Percentiles rank a stretch among this genome's conserved stretches.
phyloP scores from a whole-genome alignment of 2,113 vertebrate genomes.

The Dipodomys stephensi region DNA sequence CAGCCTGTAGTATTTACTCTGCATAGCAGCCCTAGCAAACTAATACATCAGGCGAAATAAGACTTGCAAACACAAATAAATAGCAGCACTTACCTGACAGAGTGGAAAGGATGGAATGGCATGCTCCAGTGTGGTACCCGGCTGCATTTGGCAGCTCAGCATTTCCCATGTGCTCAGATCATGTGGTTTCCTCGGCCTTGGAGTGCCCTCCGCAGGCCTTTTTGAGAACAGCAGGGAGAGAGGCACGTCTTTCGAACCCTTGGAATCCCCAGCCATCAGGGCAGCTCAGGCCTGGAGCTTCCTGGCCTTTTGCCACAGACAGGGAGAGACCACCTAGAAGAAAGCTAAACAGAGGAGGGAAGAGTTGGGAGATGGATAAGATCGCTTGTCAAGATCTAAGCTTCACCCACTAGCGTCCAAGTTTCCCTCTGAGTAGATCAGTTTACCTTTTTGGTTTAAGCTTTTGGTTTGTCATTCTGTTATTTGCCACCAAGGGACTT shows the following conservation, averaged over 20 bases:
- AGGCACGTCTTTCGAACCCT: rapidly evolving
- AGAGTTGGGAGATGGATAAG: background rate
- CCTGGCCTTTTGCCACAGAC: background rate
- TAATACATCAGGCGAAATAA: background rate
- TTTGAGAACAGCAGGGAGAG: background rate
- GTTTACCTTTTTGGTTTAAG: background rate
- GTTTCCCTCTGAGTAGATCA: background rate
- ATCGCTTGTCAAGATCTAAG: background rate
- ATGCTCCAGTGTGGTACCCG: background rate
- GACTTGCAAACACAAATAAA: background rate
- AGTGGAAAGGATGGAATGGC: background rate
- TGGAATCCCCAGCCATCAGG: background rate
- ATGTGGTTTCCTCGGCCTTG: background rate
- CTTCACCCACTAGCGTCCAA: no score
- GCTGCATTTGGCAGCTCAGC: background rate
- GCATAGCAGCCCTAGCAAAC: no score
- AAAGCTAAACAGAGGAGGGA: background rate
- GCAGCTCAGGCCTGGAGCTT: background rate
- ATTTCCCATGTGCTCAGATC: rapidly evolving
- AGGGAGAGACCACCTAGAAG: background rate
- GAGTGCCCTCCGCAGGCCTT: background rate
- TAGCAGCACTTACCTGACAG: no score
- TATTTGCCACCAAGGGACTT: background rate
- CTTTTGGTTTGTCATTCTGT: background rate
- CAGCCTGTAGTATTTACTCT: background rate